phyloP scores from a whole-genome alignment of 2,797 vertebrate genomes.

The Karalla daura region DNA sequence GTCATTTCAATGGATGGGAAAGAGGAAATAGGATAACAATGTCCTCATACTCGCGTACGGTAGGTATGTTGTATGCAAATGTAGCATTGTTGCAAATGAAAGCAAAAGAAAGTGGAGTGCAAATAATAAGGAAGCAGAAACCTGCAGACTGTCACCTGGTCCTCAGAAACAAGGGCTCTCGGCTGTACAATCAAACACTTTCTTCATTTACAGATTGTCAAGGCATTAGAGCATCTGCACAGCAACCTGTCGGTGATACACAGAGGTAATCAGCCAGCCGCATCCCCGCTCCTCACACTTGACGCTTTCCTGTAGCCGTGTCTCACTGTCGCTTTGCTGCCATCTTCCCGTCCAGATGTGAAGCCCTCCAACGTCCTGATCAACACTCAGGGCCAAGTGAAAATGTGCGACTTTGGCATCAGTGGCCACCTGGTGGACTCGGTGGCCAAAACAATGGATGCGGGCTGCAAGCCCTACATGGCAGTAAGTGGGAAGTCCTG shows the following conservation, averaged over 20 bases:
- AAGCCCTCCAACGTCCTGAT: constrained; percentile 99
- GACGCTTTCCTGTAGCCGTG: not conserved
- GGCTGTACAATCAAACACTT: no score
- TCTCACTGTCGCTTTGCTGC: not conserved
- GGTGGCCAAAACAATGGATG: constrained; percentile 98
- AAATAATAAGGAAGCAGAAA: no score
- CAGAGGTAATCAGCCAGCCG: constrained; percentile 87
- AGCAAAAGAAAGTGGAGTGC: no score
- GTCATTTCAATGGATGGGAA: no score
- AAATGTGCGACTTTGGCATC: constrained; percentile 99
- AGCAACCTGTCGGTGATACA: constrained; percentile 98
- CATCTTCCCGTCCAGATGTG: constrained; percentile 86
- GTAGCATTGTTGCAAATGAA: no score
- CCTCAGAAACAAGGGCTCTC: no score
- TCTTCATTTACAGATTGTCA: no score
- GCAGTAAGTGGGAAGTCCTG: constrained; percentile 85
- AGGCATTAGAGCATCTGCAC: constrained; percentile 98
- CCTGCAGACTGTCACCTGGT: no score
- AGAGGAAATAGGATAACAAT: no score
- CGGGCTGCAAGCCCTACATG: constrained; percentile 99
- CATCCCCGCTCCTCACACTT: not conserved
- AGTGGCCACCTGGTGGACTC: constrained; percentile 99
- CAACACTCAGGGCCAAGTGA: constrained; percentile 96
- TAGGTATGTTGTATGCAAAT: no score
- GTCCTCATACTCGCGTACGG: no score